A percentile compares a stretch with the other conserved stretches of the same genome.
phyloP scores from a whole-genome alignment of 2,113 vertebrate species.

The Astatotilapia flaviijosephi region DNA sequence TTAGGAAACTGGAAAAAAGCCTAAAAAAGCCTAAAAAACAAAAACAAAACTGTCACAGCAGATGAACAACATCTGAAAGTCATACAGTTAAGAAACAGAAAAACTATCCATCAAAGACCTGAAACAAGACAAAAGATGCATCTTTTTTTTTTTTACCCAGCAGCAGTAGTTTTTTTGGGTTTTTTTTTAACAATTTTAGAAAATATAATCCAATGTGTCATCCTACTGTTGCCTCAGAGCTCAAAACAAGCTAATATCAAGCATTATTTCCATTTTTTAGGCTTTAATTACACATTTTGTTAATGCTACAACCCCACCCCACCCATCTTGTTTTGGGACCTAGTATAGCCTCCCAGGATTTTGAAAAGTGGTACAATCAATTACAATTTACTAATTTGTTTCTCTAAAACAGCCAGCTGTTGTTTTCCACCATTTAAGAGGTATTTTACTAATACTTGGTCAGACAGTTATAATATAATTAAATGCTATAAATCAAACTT shows the following conservation, averaged over 20 bases:
- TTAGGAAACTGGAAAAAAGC: background rate
- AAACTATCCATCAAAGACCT: background rate
- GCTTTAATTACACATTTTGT: background rate
- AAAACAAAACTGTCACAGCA: background rate
- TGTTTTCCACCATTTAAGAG: background rate
- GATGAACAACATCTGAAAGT: background rate
- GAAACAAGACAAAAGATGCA: background rate
- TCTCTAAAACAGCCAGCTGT: background rate
- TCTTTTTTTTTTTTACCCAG: background rate
- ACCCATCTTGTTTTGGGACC: background rate
- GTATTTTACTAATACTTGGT: background rate
- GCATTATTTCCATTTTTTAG: background rate
- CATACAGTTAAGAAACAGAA: background rate
- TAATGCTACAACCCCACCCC: background rate
- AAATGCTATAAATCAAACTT: background rate
- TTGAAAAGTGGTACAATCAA: background rate
- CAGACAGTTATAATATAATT: background rate
- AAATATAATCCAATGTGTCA: background rate
- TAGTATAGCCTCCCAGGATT: background rate
- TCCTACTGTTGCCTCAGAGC: background rate
- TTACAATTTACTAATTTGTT: background rate
- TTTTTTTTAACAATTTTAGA: background rate
- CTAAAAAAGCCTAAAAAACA: background rate
- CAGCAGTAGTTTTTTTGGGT: accelerated
- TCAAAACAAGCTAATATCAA: background rate